Evolutionary conservation across 2,113 vertebrate species (phyloP).

Genomic region (Erythrolamprus reginae): DNA sequence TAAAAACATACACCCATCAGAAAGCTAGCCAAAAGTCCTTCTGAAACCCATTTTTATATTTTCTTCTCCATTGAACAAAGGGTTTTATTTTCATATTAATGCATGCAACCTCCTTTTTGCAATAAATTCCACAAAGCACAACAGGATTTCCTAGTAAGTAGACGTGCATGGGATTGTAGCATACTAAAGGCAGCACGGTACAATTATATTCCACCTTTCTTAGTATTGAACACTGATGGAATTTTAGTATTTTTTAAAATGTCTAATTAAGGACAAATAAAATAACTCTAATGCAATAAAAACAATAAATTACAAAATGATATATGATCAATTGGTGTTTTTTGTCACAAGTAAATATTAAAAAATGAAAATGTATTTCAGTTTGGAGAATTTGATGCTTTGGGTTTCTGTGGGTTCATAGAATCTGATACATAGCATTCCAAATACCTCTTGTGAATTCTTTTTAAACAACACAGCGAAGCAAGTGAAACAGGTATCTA

Average conservation of each 20-base stretch:
- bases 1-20: neutral
- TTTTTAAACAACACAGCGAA: neutral
- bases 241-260: neutral
- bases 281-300: neutral
- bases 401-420: neutral
- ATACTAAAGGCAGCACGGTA: neutral
- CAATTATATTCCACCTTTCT: neutral
- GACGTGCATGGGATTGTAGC: neutral
- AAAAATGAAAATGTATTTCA: accelerated
- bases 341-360: neutral
- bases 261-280: neutral
- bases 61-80: neutral
- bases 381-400: neutral
- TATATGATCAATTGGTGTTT: neutral
- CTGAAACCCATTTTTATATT: neutral
- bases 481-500: neutral
- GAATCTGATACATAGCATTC: neutral
- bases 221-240: neutral
- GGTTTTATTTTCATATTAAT: neutral
- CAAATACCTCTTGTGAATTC: neutral
- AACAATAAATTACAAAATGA: neutral
- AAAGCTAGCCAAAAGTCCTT: neutral
- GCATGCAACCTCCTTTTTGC: neutral
- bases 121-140: neutral
- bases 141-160: neutral